These are phyloP conservation scores for Rachycentron canadum DNA, from an alignment of 2,797 vertebrate genomes.

Conservation along the genomic window DNA sequence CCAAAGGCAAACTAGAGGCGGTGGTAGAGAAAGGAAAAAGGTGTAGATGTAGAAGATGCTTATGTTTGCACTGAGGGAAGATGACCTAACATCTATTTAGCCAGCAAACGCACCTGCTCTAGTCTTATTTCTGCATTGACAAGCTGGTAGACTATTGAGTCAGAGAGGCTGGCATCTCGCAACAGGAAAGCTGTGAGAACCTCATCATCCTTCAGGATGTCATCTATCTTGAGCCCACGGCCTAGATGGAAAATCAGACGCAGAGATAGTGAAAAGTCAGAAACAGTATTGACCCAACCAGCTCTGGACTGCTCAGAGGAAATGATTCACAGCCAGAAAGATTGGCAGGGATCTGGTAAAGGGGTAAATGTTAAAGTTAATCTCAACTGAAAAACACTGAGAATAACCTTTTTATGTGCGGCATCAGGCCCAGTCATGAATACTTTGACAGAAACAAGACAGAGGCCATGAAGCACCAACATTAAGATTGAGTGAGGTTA, in stretches of 20 bases:
- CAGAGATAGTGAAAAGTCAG: constrained; percentile 18
- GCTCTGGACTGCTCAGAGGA: constrained; percentile 39
- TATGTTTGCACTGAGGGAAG: not conserved
- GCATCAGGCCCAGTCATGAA: not conserved
- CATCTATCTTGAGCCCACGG: constrained; percentile 89
- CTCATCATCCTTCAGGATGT: constrained; percentile 94
- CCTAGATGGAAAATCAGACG: constrained; percentile 79
- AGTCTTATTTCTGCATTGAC: constrained; percentile 90
- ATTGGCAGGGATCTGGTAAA: constrained; percentile 13
- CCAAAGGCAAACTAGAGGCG: constrained; percentile 90
- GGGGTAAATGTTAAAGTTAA: not conserved
- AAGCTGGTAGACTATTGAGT: constrained; percentile 89
- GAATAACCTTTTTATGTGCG: not conserved
- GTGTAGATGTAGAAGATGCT: not conserved
- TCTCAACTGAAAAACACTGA: constrained; percentile 13
- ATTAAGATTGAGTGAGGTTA: not conserved
- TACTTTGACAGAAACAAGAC: not conserved
- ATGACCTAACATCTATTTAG: not conserved
- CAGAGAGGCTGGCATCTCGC: constrained; percentile 85
- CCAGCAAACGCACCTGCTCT: constrained; percentile 87
- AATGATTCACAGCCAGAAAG: constrained; percentile 51
- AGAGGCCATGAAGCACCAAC: not conserved
- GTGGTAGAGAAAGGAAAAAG: not conserved
- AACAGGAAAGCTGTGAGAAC: constrained; percentile 89
- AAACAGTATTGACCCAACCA: constrained; percentile 22